Base-by-base conservation (phyloP, 2,888 invertebrate genomes). In the Eulithis testata region DNA sequence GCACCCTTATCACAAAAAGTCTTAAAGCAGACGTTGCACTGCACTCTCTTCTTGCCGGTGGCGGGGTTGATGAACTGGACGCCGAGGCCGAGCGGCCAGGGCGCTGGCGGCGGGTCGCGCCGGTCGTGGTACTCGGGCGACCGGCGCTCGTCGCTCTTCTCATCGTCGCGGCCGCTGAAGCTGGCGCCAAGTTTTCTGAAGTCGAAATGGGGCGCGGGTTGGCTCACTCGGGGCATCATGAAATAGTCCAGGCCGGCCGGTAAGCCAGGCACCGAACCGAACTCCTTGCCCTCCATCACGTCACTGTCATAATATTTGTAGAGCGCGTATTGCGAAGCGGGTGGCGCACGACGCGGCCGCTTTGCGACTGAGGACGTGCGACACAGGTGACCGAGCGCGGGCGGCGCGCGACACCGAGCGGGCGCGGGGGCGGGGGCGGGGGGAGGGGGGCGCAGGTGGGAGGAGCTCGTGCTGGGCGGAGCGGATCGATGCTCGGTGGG, bases 1-100 rank as follows among this genome's bases (percentile, higher is more conserved):
- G 99, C 99, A 71, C 99, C 99, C 92, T 99, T 99, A 93, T 99
- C 99, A 95, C 99, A 99, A 92, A 99, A 99, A 66, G 99, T 99
- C 90, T 99, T 99, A 73, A 98, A 94, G 89, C 99, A 99, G 69
- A 98, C 98, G 85, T 98, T 98, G 93, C 99, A 99, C 93, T 98
- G 97, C 69, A 99, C 99, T 78, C 99, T 95, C 85, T 98, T 98
- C 94, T 99, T 99, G 51, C 98, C 98, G 44, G 98, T 97, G 9
- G 97, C 96, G 36, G 98, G 97, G 88, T 97, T 97, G 79, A 97
- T 97, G 84, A 97, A 97, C 83, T 97, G 96, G 44, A 97, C 96
- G 21, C 97, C 97, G 75, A 97, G 94, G 74, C 97, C 97, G 66
- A 96, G 94, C 37, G 97, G 97, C 96, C 96, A 95, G 78, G 96